Conservation (phyloP, 2,888 invertebrate species). For the Drosophila nr. medialis region DNA sequence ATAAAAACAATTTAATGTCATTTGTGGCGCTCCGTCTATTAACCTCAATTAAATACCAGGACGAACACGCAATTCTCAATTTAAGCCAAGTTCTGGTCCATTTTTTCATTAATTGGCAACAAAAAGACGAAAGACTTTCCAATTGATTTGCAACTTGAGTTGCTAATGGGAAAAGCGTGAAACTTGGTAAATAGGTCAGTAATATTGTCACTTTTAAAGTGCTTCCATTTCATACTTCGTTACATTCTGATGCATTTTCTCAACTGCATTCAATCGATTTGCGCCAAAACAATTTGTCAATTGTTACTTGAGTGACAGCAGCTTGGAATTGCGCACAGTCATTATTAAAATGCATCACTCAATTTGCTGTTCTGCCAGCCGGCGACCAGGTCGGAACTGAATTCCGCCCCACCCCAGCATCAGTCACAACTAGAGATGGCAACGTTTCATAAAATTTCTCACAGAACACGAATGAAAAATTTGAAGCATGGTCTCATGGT, state of each 20-base stretch:
- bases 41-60: conserved; percentile 60
- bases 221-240: neutral
- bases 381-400: conserved; percentile 19
- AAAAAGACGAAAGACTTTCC: conserved; percentile 25
- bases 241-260: conserved; percentile 3
- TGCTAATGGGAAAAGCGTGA: neutral
- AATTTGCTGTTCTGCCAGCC: conserved; percentile 25
- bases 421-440: conserved; percentile 1
- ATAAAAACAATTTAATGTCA: conserved; percentile 68
- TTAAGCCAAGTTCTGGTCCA: neutral
- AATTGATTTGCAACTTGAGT: conserved; percentile 40
- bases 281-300: conserved; percentile 30
- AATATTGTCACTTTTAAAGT: conserved; percentile 2
- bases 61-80: conserved; percentile 54
- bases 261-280: conserved; percentile 6
- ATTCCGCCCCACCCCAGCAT: neutral
- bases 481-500: no score
- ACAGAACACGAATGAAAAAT: neutral
- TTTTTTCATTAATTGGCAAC: conserved; percentile 38
- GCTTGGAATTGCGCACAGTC: conserved; percentile 20
- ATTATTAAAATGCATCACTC: conserved; percentile 39
- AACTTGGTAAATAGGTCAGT: conserved; percentile 43
- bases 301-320: conserved; percentile 12
- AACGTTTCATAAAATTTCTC: neutral
- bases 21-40: conserved; percentile 47